Conservation (phyloP, 2,888 invertebrate species). For the Pediacus dermestoides region DNA sequence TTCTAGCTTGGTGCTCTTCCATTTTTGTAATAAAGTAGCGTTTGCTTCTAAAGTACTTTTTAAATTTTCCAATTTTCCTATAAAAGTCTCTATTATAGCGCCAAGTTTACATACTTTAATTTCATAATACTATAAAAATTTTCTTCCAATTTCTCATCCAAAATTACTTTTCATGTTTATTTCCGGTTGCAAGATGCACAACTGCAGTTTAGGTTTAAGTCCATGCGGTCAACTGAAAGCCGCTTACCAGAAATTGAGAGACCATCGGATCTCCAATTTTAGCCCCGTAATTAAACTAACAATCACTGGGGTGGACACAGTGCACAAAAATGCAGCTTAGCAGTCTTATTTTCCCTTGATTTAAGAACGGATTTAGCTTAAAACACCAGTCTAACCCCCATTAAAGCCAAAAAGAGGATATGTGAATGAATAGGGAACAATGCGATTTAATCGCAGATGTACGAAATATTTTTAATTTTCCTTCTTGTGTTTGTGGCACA, state of each 20-base stretch:
- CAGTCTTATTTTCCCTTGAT: slow-evolving; percentile 39
- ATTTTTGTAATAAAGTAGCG: no score
- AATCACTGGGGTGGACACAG: slow-evolving; percentile 42
- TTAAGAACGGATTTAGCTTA: slow-evolving; percentile 38
- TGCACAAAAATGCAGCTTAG: slow-evolving; percentile 37
- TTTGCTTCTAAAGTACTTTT: no score
- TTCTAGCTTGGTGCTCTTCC: no score
- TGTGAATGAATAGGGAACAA: no score
- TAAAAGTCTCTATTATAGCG: background rate
- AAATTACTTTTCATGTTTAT: no score
- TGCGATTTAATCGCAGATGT: no score
- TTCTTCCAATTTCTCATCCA: no score
- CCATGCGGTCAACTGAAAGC: slow-evolving; percentile 15
- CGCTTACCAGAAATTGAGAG: slow-evolving; percentile 34
- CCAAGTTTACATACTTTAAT: background rate
- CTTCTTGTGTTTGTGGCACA: no score
- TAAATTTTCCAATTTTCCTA: no score
- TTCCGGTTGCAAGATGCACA: background rate
- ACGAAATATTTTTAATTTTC: no score
- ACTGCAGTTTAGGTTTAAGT: slow-evolving; percentile 6
- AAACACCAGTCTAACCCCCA: background rate
- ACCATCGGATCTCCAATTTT: slow-evolving; percentile 34
- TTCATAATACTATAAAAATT: background rate
- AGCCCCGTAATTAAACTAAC: slow-evolving; percentile 49
- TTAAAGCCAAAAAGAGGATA: no score